phyloP scores from a whole-genome alignment of 2,888 invertebrate genomes.

The Zonitis immaculata region DNA sequence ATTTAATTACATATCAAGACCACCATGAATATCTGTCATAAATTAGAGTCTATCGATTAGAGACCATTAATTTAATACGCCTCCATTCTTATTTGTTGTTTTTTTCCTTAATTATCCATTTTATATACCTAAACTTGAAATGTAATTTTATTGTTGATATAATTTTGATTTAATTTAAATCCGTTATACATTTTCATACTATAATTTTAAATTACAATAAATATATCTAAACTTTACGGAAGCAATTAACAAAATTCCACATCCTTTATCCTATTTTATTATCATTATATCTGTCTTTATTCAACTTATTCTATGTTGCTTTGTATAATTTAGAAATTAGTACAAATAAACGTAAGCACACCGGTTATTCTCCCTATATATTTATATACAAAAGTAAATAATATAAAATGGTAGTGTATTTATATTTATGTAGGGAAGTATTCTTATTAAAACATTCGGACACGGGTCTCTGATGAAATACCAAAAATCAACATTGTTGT shows the following conservation, averaged over 20 bases:
- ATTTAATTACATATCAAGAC: neutral
- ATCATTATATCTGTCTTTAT: constrained; percentile 2
- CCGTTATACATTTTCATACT: neutral
- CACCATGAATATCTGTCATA: neutral
- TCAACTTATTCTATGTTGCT: neutral
- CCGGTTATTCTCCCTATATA: constrained; percentile 29
- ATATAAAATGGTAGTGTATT: constrained; percentile 41
- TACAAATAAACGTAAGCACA: constrained; percentile 35
- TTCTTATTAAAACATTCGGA: constrained; percentile 38
- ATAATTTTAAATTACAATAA: neutral
- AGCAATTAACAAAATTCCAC: constrained; percentile 43
- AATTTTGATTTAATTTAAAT: neutral
- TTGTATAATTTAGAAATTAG: constrained; percentile 42
- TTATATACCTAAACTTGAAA: neutral
- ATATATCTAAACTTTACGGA: constrained; percentile 25
- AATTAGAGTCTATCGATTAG: neutral
- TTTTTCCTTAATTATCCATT: neutral
- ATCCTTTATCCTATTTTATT: constrained; percentile 9
- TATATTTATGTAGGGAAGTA: constrained; percentile 39
- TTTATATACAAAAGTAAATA: constrained; percentile 31
- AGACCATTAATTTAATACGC: neutral
- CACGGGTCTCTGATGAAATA: constrained; percentile 29
- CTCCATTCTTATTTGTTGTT: neutral
- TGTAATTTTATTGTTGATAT: neutral
- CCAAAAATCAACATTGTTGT: constrained; percentile 16